Evolutionary conservation across 2,113 vertebrate genomes (phyloP).

Genomic region (Abramis brama): DNA sequence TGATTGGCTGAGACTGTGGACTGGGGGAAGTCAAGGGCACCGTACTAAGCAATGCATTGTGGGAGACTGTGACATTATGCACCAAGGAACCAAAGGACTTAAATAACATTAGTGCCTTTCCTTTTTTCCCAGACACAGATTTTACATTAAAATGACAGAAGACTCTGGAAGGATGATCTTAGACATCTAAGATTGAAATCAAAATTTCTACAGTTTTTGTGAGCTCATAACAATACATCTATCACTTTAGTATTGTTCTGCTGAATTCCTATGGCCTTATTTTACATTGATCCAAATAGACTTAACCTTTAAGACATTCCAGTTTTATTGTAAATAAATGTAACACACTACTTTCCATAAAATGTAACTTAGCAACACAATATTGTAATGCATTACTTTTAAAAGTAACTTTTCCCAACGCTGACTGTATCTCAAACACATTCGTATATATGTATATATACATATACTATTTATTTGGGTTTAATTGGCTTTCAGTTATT

Average conservation of each 20-base stretch:
- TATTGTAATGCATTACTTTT: too few species aligned
- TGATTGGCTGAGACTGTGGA: constrained; percentile 58
- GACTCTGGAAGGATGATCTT: neutral
- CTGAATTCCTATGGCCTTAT: too few species aligned
- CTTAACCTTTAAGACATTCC: too few species aligned
- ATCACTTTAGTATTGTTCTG: neutral
- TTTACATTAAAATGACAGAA: neutral
- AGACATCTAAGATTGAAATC: neutral
- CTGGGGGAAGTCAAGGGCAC: constrained; percentile 59
- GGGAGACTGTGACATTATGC: constrained; percentile 54
- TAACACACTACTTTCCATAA: too few species aligned
- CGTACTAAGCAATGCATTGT: constrained; percentile 56
- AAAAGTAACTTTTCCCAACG: too few species aligned
- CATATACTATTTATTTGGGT: constrained; percentile 78
- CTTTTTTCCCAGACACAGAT: constrained; percentile 42
- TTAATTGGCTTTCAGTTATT: constrained; percentile 77
- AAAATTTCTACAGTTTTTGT: neutral
- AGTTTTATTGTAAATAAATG: too few species aligned
- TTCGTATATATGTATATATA: neutral
- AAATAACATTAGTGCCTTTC: neutral
- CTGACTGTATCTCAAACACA: constrained; percentile 73
- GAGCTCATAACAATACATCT: neutral
- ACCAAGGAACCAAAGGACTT: constrained; percentile 48
- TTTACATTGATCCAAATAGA: too few species aligned
- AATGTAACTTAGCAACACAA: too few species aligned